A percentile compares a stretch with the other conserved stretches of the same genome.
phyloP scores from a whole-genome alignment of 2,888 invertebrate species.

The Lasioglossum lativentre region DNA sequence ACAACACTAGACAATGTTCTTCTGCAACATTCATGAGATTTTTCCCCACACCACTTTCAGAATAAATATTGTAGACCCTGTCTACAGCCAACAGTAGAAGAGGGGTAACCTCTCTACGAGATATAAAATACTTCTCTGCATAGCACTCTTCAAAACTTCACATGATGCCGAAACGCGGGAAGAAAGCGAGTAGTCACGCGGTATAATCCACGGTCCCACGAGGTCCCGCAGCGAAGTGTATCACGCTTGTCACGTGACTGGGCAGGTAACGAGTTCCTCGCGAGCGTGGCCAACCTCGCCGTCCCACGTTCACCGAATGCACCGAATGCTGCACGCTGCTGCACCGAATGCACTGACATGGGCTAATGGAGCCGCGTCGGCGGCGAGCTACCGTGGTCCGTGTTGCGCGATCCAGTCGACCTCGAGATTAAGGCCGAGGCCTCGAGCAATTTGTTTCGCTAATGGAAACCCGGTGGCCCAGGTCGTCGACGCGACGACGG shows the following conservation, averaged over 20 bases:
- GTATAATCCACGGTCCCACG: neutral
- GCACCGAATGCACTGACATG: conserved; percentile 16
- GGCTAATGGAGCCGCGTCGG: conserved; percentile 20
- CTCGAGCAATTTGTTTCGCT: conserved; percentile 33
- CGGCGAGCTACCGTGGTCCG: neutral
- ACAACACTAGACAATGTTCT: neutral
- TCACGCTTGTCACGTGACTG: conserved; percentile 30
- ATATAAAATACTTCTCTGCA: neutral
- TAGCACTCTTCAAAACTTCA: neutral
- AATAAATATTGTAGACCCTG: neutral
- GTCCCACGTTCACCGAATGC: neutral
- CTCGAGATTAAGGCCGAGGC: conserved; percentile 20
- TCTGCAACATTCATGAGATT: neutral
- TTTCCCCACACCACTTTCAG: neutral
- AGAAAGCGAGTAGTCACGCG: neutral
- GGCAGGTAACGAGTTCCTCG: conserved; percentile 33
- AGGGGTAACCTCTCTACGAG: too few species aligned
- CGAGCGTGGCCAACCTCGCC: neutral
- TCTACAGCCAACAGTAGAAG: neutral
- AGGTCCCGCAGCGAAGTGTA: neutral
- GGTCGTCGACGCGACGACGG: neutral
- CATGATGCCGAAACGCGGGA: neutral
- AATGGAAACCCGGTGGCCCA: conserved; percentile 24
- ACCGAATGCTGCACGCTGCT: neutral
- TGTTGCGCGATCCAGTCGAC: neutral